Conservation (phyloP, 2,113 vertebrate species). For the Pipra filicauda region DNA sequence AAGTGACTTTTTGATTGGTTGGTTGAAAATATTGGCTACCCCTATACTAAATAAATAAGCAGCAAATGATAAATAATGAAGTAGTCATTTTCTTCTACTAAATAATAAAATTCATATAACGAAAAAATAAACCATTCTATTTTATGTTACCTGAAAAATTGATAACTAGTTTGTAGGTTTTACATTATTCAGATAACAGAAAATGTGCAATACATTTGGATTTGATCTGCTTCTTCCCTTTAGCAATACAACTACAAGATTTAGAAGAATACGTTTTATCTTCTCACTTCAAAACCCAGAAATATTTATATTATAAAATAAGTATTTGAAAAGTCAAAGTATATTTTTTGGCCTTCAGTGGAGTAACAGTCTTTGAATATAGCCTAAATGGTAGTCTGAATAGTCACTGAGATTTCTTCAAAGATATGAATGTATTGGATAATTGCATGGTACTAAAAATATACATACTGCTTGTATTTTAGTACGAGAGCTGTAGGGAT, state of each 20-base stretch:
- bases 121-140: constrained; percentile 43
- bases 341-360: not conserved
- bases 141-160: constrained; percentile 58
- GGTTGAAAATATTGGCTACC: not conserved
- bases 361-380: not conserved
- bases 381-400: not conserved
- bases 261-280: not conserved
- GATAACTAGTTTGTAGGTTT: constrained; percentile 34
- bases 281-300: not conserved
- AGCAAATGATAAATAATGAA: constrained; percentile 49
- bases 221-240: not conserved
- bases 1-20: not conserved
- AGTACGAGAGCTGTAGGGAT: not conserved
- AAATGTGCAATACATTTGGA: not conserved
- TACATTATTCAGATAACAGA: constrained; percentile 35
- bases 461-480: not conserved
- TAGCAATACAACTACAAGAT: not conserved
- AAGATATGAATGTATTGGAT: not conserved
- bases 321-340: not conserved
- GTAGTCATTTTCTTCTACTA: constrained; percentile 40
- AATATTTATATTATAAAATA: not conserved
- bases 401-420: not conserved
- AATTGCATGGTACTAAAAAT: not conserved
- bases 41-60: constrained; percentile 41
- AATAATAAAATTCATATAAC: constrained; percentile 49